Evolutionary conservation across 2,113 vertebrate species (phyloP).

Genomic region (Chloropsis cyanopogon): DNA sequence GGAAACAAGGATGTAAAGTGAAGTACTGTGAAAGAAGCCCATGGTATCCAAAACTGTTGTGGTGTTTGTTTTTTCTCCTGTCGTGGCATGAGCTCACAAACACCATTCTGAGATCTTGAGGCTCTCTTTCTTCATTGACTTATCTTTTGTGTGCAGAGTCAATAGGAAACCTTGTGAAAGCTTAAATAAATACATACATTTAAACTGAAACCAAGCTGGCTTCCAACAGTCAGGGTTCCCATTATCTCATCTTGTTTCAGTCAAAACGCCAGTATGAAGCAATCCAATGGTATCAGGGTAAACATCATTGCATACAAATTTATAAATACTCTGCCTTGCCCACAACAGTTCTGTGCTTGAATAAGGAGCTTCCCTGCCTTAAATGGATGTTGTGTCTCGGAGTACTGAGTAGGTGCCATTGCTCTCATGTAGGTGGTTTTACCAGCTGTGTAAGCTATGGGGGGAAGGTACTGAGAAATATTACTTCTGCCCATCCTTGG

Average conservation of each 20-base stretch:
- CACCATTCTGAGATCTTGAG: not conserved
- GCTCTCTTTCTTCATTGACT: not conserved
- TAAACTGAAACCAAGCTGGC: not conserved
- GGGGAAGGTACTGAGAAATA: not conserved
- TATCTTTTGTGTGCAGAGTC: not conserved
- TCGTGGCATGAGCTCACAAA: not conserved
- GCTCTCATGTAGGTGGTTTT: not conserved
- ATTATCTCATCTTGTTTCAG: slow-evolving; percentile 53
- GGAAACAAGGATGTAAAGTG: not conserved
- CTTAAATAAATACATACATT: not conserved
- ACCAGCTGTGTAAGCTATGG: not conserved
- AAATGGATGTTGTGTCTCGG: not conserved
- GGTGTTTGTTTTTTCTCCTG: not conserved
- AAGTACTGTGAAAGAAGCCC: not conserved
- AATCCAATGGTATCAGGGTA: slow-evolving; percentile 10
- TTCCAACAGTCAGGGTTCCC: not conserved
- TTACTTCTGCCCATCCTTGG: not conserved
- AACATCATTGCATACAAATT: not conserved
- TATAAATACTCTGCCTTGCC: not conserved
- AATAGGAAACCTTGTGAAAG: not conserved
- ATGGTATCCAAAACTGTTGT: not conserved
- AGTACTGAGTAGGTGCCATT: not conserved
- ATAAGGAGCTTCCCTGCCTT: not conserved
- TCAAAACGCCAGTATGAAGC: not conserved
- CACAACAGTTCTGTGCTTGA: not conserved